Evolutionary conservation across 2,113 vertebrate species (phyloP), one percentile per base, ranked within the genome.

Genomic region (Gymnocephalus cernua): DNA sequence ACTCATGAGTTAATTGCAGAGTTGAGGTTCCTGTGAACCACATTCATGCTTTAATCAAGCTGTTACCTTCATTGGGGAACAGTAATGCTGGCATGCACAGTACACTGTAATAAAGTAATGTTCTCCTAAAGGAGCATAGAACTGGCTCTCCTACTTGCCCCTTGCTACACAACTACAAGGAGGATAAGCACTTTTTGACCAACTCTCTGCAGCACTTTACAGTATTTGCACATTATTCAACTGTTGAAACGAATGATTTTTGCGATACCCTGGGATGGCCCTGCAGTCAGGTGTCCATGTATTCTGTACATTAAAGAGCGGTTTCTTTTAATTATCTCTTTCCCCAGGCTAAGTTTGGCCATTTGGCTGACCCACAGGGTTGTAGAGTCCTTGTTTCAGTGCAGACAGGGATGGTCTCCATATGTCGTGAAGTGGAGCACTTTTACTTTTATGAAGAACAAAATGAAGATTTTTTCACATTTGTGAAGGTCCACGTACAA

Each of bases 231-330:
- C 74, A 66, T 72, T 59, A 58, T 85, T 83, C 65, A 67, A 65
- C 70, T 85, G 59, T 73, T 86, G 45, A 80, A 71, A 77, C 80
- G 54, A 74, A 58, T 76, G 48, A 62, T 74, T 85, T 77, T 53
- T 80, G 29, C 50, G 10, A 68, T 64, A 54, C 72, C 51, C 23
- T 0, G 11, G 69, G 61, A 64, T 44, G 62, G 58, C 65, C 84
- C 51, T 29, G 15, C 8, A 45, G 76, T 7, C 27, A 32, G 32
- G 18, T 62, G 41, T 63, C 66, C 29, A 41, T 21, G 64, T 68
- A 64, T 41, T 78, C 53, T 53, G 53, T 51, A 38, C 70, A 77
- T 59, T 58, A 78, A 70, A 64, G 38, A 80, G 27, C 12, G 15
- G 18, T 32, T 69, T 80, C 53, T 70, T 70, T 75, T 61, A 80